Percentiles rank a stretch among this genome's conserved stretches.
Evolutionary conservation across 1,140 invertebrate species (phyloP).

Genomic region (Rhopalosiphum padi): DNA sequence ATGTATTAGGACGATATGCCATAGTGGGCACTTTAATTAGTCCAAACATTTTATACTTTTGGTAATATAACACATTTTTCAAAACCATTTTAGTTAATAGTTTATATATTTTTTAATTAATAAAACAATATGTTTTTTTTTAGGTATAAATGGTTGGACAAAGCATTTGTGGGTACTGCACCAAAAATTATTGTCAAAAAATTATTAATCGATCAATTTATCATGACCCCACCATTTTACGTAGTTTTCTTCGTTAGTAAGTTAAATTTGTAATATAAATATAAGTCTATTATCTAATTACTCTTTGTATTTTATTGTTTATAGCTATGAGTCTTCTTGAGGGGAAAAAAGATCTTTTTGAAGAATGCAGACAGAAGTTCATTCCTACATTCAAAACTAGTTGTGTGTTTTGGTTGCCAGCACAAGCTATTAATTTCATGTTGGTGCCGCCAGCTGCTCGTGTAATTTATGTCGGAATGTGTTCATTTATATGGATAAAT

Average conservation of each 20-base stretch:
- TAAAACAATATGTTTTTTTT: background rate
- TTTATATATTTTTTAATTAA: background rate
- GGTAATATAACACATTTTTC: conserved; percentile 64
- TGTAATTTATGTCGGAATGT: conserved; percentile 67
- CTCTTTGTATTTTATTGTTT: background rate
- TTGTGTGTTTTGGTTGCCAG: conserved; percentile 67
- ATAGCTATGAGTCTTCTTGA: conserved; percentile 62
- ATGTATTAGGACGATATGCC: conserved; percentile 68
- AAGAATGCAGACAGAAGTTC: conserved; percentile 61
- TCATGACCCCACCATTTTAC: conserved; percentile 76
- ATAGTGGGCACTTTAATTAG: conserved; percentile 70
- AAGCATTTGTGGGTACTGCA: conserved; percentile 71
- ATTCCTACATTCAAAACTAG: conserved; percentile 63
- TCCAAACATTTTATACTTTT: conserved; percentile 70
- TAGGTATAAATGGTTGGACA: conserved; percentile 83
- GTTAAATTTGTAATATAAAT: background rate
- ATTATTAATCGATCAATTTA: conserved; percentile 77
- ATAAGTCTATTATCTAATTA: background rate
- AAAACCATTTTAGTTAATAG: background rate
- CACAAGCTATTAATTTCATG: conserved; percentile 66
- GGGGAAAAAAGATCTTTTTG: conserved; percentile 61
- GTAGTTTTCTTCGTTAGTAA: conserved; percentile 69
- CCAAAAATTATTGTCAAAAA: conserved; percentile 73
- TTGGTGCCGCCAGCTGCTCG: conserved; percentile 65
- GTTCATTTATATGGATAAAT: conserved; percentile 67